Percentiles rank a stretch among this genome's conserved stretches.
These are phyloP conservation scores for Crioceris asparagi DNA, from an alignment of 2,888 invertebrate species.

Conservation along the genomic window DNA sequence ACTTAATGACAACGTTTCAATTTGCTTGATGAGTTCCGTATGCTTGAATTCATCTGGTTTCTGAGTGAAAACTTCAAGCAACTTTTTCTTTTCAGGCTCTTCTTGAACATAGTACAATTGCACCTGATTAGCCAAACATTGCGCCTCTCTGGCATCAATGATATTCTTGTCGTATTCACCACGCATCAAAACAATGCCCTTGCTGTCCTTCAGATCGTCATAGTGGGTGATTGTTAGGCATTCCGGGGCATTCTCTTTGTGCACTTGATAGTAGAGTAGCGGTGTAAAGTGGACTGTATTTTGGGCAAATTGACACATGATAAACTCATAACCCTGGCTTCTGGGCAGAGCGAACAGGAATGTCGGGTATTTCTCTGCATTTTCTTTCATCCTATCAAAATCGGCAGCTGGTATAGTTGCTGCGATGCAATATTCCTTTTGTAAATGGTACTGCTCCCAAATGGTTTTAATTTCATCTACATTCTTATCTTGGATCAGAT, in stretches of 20 bases:
- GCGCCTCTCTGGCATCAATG: slow-evolving; percentile 66
- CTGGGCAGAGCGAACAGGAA: slow-evolving; percentile 75
- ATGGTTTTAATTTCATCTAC: slow-evolving; percentile 61
- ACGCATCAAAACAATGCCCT: slow-evolving; percentile 70
- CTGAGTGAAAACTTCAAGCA: slow-evolving; percentile 59
- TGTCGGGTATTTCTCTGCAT: slow-evolving; percentile 50
- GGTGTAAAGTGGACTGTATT: slow-evolving; percentile 76
- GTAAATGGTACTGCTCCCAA: slow-evolving; percentile 72
- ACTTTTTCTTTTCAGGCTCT: slow-evolving; percentile 47
- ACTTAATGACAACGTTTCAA: slow-evolving; percentile 47
- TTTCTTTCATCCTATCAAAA: slow-evolving; percentile 48
- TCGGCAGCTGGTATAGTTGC: slow-evolving; percentile 55
- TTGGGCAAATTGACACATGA: slow-evolving; percentile 62
- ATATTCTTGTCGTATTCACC: slow-evolving; percentile 78
- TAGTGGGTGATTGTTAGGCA: slow-evolving; percentile 73
- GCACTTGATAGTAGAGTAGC: slow-evolving; percentile 73
- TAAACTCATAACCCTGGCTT: slow-evolving; percentile 76
- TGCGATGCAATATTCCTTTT: slow-evolving; percentile 55
- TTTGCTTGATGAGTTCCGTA: slow-evolving; percentile 66
- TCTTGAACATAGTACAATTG: slow-evolving; percentile 71
- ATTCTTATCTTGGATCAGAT: slow-evolving; percentile 59
- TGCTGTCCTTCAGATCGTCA: slow-evolving; percentile 56
- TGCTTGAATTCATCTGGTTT: slow-evolving; percentile 69
- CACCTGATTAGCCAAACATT: slow-evolving; percentile 74
- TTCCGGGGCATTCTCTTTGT: slow-evolving; percentile 82